These are phyloP conservation scores for Catostomus latipinnis DNA, from an alignment of 2,797 vertebrate genomes.

Conservation along the genomic window DNA sequence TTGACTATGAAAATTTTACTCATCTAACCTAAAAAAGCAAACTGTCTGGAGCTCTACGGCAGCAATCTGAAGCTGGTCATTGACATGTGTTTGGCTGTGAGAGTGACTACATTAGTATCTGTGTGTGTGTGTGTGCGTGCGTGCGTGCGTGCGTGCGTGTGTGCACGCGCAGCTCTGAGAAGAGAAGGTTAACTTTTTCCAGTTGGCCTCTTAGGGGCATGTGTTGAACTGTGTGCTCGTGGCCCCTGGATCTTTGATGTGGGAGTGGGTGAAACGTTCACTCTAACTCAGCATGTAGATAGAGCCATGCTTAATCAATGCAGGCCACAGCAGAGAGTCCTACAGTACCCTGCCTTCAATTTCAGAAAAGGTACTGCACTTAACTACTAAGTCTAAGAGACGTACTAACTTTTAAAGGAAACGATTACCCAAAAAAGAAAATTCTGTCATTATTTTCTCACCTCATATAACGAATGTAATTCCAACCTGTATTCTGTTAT, in stretches of 20 bases:
- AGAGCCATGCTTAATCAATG: conserved; percentile 40
- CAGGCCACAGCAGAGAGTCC: conserved; percentile 21
- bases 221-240: conserved; percentile 28
- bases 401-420: not conserved
- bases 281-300: conserved; percentile 45
- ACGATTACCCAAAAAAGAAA: not conserved
- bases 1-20: conserved; percentile 31
- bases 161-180: not conserved
- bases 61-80: conserved; percentile 13
- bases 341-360: not conserved
- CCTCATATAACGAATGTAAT: not conserved
- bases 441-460: not conserved
- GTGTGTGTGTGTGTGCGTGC: not conserved
- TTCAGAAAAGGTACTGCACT: no score
- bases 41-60: conserved; percentile 5
- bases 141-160: not conserved
- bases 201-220: conserved; percentile 31
- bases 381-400: no score
- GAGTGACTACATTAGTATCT: conserved; percentile 38
- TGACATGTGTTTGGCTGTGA: conserved; percentile 21
- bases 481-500: not conserved
- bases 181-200: conserved; percentile 62
- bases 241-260: conserved; percentile 54
- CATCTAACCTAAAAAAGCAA: conserved; percentile 39
- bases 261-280: conserved; percentile 32